phyloP scores from a whole-genome alignment of 1,140 invertebrate species.

The Eueides isabella region DNA sequence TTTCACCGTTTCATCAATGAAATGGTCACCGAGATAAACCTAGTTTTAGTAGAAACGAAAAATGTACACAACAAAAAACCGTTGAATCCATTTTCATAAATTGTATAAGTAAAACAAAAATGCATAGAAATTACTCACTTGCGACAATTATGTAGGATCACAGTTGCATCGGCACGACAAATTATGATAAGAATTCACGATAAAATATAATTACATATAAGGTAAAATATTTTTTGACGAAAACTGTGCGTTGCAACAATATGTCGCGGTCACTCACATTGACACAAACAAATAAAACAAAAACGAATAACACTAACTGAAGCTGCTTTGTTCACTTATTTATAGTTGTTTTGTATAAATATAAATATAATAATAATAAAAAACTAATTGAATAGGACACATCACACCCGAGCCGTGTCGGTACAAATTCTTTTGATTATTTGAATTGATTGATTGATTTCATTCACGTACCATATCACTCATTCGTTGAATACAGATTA shows the following conservation, averaged over 20 bases:
- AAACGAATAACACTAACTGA: conserved; percentile 28
- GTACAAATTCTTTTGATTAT: conserved; percentile 42
- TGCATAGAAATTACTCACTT: conserved; percentile 47
- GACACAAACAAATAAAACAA: conserved; percentile 31
- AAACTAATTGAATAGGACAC: conserved; percentile 25
- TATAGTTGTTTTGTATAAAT: neutral
- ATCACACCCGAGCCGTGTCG: conserved; percentile 34
- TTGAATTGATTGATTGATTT: conserved; percentile 54
- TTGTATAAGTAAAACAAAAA: conserved; percentile 38
- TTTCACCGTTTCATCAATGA: conserved; percentile 35
- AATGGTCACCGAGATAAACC: neutral
- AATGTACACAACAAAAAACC: conserved; percentile 30
- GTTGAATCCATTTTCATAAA: conserved; percentile 17
- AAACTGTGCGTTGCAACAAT: conserved; percentile 40
- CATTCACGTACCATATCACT: conserved; percentile 35
- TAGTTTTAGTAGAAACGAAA: neutral
- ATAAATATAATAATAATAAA: conserved; percentile 20
- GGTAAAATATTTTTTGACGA: conserved; percentile 43
- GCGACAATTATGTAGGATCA: conserved; percentile 42
- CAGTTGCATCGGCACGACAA: conserved; percentile 49
- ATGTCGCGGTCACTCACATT: conserved; percentile 43
- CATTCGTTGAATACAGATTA: conserved; percentile 25
- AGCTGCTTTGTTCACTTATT: conserved; percentile 8
- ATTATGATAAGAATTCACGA: conserved; percentile 54
- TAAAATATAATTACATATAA: conserved; percentile 47